Base-by-base conservation (phyloP, 2,113 vertebrate species). In the Cyprinodon tularosa region DNA sequence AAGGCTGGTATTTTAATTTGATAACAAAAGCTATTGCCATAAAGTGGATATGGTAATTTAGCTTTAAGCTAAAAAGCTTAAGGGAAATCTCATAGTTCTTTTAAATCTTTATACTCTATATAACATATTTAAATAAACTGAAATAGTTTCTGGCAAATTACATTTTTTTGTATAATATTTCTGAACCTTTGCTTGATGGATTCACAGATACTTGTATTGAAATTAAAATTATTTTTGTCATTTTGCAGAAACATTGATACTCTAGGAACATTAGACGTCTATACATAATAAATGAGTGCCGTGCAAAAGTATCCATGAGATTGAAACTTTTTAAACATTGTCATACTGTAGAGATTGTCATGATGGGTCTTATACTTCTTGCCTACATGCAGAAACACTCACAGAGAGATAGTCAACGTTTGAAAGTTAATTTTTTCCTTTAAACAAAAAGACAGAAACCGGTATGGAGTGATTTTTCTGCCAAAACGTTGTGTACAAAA, bases 1-100 rank as follows among this genome's bases (percentile, higher is more conserved):
- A 68, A 74, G 72, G 45, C 17, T 36, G 3, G 11, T 72, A 80
- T 86, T 78, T 78, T 77, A 53, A 7, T 53, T 83, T 75, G 61
- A 36, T 66, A 14, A 29, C 59, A 84, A 73, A 86, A 39, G 57
- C 11, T 22, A 1, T 15, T 47, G 62, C 39, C 63, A 48, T 71
- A 37, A 80, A 81, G 42, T 42, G 22, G 14, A 78, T 74, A 57
- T 20, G 68, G 59, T 17, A 3, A 42, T 82, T 74, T 78, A 37
- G 53, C 73, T 75, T 78, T 71, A 68, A 47, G 68, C 61, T 62
- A 72, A 42, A 42, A 42, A 4, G 5, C 9, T 42, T 9, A 42
- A 1, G 64, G 36, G 64, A n/a, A n/a, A n/a, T 9, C 3, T n/a
- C 1, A 7, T 29, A 59, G 17, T 10, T 7, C 6, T 38, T 5